phyloP scores from a whole-genome alignment of 2,113 vertebrate species.

The Aptenodytes forsteri region DNA sequence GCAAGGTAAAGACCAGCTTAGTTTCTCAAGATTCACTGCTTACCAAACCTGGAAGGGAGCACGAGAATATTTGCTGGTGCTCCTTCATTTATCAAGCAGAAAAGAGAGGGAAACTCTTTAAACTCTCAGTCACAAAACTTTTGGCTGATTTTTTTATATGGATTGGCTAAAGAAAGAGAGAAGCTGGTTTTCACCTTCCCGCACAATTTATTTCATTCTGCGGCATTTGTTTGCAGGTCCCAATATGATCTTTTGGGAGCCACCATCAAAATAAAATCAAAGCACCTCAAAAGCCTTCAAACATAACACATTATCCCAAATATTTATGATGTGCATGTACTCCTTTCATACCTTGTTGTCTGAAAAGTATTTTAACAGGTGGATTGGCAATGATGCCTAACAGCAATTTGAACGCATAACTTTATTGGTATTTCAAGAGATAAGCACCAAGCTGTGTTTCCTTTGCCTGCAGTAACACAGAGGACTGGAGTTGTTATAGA shows the following conservation, averaged over 20 bases:
- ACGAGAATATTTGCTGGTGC: background rate
- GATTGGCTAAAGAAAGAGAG: background rate
- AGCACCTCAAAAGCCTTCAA: background rate
- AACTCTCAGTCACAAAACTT: background rate
- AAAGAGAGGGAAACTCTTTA: background rate
- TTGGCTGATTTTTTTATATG: background rate
- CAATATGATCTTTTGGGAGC: background rate
- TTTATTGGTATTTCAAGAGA: background rate
- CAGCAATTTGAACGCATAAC: background rate
- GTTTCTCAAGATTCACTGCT: background rate
- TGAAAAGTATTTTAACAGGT: slow-evolving; percentile 37
- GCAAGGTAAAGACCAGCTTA: background rate
- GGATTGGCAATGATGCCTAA: background rate
- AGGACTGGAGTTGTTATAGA: background rate
- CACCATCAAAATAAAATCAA: background rate
- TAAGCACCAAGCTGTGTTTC: background rate
- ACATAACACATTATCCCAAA: background rate
- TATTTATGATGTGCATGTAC: background rate
- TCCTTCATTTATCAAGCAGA: background rate
- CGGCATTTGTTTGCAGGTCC: background rate
- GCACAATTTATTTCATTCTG: background rate
- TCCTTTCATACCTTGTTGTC: background rate
- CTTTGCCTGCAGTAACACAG: background rate
- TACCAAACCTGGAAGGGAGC: background rate
- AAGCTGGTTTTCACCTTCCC: background rate